Evolutionary conservation across 2,113 vertebrate species (phyloP).

Genomic region (Oceanodroma tethys): DNA sequence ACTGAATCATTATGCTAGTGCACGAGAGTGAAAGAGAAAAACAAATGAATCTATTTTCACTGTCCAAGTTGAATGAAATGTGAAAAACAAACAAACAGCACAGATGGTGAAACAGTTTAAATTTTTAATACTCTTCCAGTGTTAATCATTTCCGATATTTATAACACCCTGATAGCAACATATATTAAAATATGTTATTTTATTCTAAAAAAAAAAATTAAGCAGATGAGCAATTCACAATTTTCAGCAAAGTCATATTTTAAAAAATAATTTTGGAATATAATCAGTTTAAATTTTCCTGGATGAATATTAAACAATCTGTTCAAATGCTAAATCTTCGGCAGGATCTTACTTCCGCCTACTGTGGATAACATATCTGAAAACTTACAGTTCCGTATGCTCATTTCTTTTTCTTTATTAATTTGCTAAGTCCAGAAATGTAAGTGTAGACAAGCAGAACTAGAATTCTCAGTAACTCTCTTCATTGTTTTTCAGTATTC

Average conservation of each 20-base stretch:
- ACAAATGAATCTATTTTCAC: not conserved
- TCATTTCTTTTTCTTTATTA: not conserved
- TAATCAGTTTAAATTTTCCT: not conserved
- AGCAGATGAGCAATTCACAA: not conserved
- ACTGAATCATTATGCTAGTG: not conserved
- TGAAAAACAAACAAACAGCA: slow-evolving; percentile 61
- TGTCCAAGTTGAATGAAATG: slow-evolving; percentile 35
- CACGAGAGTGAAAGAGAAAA: not conserved
- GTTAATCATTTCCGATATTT: slow-evolving; percentile 26
- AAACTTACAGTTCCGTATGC: not conserved
- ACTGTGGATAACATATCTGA: not conserved
- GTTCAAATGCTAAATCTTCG: not conserved
- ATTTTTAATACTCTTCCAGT: slow-evolving; percentile 29
- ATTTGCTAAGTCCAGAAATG: not conserved
- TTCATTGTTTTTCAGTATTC: slow-evolving; percentile 15
- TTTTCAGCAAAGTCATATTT: not conserved
- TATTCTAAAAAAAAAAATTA: not conserved
- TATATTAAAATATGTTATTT: slow-evolving; percentile 4
- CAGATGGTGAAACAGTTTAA: slow-evolving; percentile 58
- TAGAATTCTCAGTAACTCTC: not conserved
- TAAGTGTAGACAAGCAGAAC: not conserved
- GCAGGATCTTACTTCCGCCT: not conserved
- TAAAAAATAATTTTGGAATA: not conserved
- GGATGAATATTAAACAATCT: not conserved
- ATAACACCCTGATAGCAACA: not conserved